Conservation (phyloP, 2,113 vertebrate species). For the Pyrgilauda ruficollis region DNA sequence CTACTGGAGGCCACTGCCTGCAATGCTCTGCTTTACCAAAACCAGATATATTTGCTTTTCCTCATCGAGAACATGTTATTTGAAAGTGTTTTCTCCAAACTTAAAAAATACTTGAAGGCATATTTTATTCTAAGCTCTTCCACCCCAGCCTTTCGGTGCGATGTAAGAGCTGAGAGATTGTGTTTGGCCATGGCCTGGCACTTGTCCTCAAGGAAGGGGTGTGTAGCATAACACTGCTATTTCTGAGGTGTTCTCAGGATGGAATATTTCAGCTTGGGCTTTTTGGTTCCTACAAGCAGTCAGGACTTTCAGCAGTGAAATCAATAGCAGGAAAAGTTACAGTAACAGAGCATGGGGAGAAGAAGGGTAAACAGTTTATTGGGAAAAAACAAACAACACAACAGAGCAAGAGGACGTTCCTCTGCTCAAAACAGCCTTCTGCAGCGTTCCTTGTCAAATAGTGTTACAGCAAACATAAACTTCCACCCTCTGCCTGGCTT, state of each 20-base stretch:
- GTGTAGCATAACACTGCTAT: background rate
- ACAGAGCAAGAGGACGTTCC: background rate
- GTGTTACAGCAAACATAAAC: background rate
- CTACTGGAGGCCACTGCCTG: background rate
- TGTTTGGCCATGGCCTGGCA: background rate
- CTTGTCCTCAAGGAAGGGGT: background rate
- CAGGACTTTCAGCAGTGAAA: background rate
- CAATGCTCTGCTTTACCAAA: background rate
- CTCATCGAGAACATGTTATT: fast-evolving
- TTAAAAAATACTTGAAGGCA: background rate
- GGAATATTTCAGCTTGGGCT: background rate
- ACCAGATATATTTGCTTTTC: background rate
- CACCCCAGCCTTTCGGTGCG: background rate
- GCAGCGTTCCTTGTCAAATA: background rate
- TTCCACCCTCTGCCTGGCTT: fast-evolving
- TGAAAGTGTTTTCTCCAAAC: background rate
- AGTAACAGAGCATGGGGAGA: background rate
- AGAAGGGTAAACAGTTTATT: background rate
- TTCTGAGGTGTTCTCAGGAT: background rate
- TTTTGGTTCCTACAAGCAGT: background rate
- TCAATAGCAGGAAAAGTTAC: background rate
- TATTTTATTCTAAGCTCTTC: background rate
- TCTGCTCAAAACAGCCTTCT: background rate
- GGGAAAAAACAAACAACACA: background rate
- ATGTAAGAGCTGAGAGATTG: background rate